A percentile compares a stretch with the other conserved stretches of the same genome.
Conservation (phyloP, 1,140 invertebrate genomes). For the Ostrea edulis region DNA sequence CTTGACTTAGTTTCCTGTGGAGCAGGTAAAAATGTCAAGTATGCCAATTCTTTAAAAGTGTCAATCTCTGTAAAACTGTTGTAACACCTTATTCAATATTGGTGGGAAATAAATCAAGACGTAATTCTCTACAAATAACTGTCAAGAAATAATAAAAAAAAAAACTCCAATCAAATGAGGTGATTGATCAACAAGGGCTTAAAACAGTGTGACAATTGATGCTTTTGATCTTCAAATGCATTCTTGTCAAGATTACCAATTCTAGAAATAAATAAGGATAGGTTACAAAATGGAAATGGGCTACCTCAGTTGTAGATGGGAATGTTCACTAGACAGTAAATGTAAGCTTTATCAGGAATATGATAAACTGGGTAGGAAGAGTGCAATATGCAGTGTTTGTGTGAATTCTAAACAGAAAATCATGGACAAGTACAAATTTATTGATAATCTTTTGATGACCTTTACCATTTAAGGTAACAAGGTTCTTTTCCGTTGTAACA, state of each 20-base stretch:
- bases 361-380: background rate
- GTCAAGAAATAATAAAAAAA: background rate
- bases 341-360: constrained; percentile 8
- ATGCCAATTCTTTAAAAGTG: background rate
- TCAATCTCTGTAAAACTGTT: background rate
- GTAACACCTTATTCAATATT: constrained; percentile 9
- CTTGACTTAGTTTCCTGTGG: background rate
- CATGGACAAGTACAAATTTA: background rate
- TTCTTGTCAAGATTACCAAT: background rate
- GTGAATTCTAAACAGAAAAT: background rate
- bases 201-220: background rate
- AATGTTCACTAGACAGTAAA: background rate
- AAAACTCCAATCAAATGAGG: background rate
- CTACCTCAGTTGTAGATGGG: background rate
- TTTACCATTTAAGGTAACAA: background rate
- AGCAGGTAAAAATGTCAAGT: constrained; percentile 3
- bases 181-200: background rate
- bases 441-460: constrained; percentile 10
- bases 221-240: constrained; percentile 17
- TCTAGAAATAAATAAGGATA: constrained; percentile 6
- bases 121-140: background rate
- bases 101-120: constrained; percentile 4
- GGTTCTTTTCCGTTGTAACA: background rate
- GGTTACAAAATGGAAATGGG: background rate
- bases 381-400: background rate